A percentile compares a stretch with the other conserved stretches of the same genome.
These are phyloP conservation scores for Dasyprocta punctata DNA, from an alignment of 2,113 vertebrate species.

Conservation along the genomic window DNA sequence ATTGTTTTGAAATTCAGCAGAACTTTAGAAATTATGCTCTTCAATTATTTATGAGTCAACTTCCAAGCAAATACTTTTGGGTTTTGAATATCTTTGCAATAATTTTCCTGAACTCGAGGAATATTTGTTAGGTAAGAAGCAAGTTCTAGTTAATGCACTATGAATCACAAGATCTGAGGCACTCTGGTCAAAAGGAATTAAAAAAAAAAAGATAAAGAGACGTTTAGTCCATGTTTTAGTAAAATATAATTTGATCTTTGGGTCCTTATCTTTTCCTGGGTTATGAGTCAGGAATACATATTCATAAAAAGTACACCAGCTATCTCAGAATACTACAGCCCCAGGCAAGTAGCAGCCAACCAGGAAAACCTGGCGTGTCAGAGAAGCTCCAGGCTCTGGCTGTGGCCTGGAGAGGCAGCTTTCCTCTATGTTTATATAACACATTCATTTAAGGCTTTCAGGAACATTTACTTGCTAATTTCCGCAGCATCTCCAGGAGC, in stretches of 20 bases:
- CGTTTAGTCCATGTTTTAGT: constrained; percentile 11
- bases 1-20: constrained; percentile 54
- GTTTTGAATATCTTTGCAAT: constrained; percentile 58
- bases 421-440: constrained; percentile 64
- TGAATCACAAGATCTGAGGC: constrained; percentile 40
- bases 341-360: constrained; percentile 42
- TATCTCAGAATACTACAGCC: constrained; percentile 5
- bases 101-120: constrained; percentile 5
- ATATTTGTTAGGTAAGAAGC: not conserved
- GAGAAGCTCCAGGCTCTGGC: not conserved
- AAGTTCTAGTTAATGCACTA: not conserved
- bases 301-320: constrained; percentile 30
- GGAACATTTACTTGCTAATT: constrained; percentile 61
- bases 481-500: constrained; percentile 66
- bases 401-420: constrained; percentile 31
- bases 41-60: constrained; percentile 43
- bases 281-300: constrained; percentile 5
- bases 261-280: constrained; percentile 24
- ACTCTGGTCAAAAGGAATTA: not conserved
- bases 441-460: constrained; percentile 49
- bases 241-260: constrained; percentile 56
- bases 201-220: constrained; percentile 35
- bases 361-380: constrained; percentile 52
- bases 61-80: constrained; percentile 42
- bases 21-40: constrained; percentile 48